Percentiles rank a stretch among this genome's conserved stretches.
Evolutionary conservation across 2,113 vertebrate species (phyloP).

Genomic region (Aspidoscelis tigris): DNA sequence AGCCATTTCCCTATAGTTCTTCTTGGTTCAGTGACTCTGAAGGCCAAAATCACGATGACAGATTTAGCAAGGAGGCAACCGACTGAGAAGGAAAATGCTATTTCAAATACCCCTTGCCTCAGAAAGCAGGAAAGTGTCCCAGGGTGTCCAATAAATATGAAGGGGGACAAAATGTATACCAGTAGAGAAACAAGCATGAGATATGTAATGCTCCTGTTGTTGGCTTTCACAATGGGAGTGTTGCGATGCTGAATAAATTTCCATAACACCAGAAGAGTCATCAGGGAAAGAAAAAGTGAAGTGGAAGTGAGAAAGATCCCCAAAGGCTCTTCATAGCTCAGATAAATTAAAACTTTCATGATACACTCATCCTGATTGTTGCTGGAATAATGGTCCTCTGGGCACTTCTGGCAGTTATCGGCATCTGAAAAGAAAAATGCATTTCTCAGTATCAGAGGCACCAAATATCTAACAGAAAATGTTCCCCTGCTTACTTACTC

Average conservation of each 20-base stretch:
- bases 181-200: neutral
- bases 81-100: neutral
- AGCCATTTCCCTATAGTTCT: neutral
- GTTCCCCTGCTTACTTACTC: neutral
- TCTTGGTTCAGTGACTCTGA: neutral
- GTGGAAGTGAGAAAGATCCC: neutral
- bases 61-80: constrained; percentile 7
- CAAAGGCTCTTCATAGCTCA: neutral
- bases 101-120: neutral
- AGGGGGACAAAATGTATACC: neutral
- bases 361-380: neutral
- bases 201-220: neutral
- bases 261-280: neutral
- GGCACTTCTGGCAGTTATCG: neutral
- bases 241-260: neutral
- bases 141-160: neutral
- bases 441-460: no score
- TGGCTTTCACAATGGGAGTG: neutral
- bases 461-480: no score
- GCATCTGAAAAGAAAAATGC: neutral
- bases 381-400: neutral
- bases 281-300: neutral
- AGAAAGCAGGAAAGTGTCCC: neutral
- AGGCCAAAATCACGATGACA: constrained; percentile 12
- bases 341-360: neutral